A percentile compares a stretch with the other conserved stretches of the same genome.
phyloP scores from a whole-genome alignment of 2,113 vertebrate genomes.

The Corvus hawaiiensis region DNA sequence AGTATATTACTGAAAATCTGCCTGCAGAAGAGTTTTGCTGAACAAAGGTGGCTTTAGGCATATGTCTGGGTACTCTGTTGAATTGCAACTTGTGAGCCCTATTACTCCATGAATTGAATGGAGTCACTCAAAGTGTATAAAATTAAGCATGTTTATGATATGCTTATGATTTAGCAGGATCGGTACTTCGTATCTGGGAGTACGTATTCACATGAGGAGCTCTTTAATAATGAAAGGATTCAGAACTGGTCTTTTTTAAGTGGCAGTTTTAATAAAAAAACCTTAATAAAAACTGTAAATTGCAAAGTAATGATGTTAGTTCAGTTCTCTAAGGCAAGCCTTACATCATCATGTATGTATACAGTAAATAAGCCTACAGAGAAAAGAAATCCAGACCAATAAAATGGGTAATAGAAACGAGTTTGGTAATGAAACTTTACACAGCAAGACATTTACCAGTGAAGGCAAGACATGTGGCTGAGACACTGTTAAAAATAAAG shows the following conservation, averaged over 20 bases:
- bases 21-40: neutral
- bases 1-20: neutral
- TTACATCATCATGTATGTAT: neutral
- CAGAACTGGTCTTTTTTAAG: neutral
- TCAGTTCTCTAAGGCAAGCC: neutral
- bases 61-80: neutral
- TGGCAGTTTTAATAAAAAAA: neutral
- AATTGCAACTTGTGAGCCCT: neutral
- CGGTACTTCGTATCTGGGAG: neutral
- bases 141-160: neutral
- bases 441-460: neutral
- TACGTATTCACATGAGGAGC: neutral
- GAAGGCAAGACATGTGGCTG: neutral
- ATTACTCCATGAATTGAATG: neutral
- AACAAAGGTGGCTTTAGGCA: neutral
- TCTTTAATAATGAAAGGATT: neutral
- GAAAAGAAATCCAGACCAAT: neutral
- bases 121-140: neutral
- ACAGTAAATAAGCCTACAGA: neutral
- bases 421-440: slow-evolving; percentile 1
- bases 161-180: neutral
- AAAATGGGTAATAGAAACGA: neutral
- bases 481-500: slow-evolving; percentile 16
- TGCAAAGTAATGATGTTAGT: neutral
- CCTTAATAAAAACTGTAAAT: slow-evolving; percentile 10